Conservation (phyloP, 2,113 vertebrate species). For the Barbus barbus region DNA sequence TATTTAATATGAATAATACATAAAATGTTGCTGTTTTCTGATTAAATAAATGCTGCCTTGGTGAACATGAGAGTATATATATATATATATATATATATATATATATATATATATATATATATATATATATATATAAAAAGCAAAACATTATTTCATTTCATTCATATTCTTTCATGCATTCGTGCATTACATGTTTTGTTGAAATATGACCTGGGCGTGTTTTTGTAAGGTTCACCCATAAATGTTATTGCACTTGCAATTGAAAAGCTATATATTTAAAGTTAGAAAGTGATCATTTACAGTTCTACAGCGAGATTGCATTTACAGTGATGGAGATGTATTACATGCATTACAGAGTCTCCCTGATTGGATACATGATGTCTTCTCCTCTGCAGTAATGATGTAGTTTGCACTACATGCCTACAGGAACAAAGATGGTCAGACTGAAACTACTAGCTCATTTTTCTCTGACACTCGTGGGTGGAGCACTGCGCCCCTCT, state of each 20-base stretch:
- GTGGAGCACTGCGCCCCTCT: conserved; percentile 14
- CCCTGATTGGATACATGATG: conserved; percentile 27
- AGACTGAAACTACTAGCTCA: conserved; percentile 36
- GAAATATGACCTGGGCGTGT: neutral
- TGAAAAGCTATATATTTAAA: neutral
- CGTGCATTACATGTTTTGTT: too few species aligned
- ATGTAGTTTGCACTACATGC: neutral
- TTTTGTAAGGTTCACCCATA: neutral
- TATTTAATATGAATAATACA: too few species aligned
- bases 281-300: neutral
- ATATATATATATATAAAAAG: too few species aligned
- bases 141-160: too few species aligned
- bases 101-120: too few species aligned
- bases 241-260: neutral
- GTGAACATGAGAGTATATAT: too few species aligned
- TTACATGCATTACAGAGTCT: neutral
- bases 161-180: too few species aligned
- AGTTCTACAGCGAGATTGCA: neutral
- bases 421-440: conserved; percentile 12
- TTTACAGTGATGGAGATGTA: neutral
- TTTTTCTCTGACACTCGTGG: conserved; percentile 50
- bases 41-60: too few species aligned
- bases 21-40: too few species aligned
- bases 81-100: too few species aligned
- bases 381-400: conserved; percentile 36